Conservation (phyloP, 2,113 vertebrate genomes). For the Uria lomvia region DNA sequence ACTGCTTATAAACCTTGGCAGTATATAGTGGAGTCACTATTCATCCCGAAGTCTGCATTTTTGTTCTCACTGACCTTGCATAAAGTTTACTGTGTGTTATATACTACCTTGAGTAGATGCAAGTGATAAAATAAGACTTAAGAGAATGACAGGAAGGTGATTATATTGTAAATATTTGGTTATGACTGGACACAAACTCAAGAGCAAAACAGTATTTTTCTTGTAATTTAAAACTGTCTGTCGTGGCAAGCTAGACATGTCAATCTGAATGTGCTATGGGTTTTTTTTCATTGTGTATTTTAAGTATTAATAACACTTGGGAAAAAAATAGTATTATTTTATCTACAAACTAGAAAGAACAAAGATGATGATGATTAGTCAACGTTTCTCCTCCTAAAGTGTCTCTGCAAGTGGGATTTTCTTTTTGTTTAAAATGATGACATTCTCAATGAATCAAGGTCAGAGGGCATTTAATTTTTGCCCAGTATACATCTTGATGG, state of each 20-base stretch:
- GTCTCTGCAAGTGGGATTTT: background rate
- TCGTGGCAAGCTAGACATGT: background rate
- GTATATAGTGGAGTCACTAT: background rate
- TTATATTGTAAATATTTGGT: background rate
- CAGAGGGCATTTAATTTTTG: background rate
- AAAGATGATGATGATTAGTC: background rate
- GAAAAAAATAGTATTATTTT: background rate
- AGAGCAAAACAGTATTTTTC: background rate
- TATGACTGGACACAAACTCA: background rate
- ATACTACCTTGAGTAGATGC: background rate
- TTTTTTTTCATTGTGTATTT: background rate
- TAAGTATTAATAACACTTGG: background rate
- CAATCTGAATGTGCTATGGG: background rate
- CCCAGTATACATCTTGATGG: background rate
- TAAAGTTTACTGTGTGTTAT: background rate
- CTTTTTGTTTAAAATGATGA: background rate
- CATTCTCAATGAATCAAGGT: background rate
- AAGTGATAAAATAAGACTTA: background rate
- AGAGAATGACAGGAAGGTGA: background rate
- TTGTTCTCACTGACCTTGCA: background rate
- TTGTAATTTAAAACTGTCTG: background rate
- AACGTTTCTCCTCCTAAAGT: background rate
- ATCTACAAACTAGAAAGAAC: background rate
- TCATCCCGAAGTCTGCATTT: background rate
- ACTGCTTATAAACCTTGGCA: background rate